Conservation (phyloP, 1,140 invertebrate genomes). For the Sipha flava region DNA sequence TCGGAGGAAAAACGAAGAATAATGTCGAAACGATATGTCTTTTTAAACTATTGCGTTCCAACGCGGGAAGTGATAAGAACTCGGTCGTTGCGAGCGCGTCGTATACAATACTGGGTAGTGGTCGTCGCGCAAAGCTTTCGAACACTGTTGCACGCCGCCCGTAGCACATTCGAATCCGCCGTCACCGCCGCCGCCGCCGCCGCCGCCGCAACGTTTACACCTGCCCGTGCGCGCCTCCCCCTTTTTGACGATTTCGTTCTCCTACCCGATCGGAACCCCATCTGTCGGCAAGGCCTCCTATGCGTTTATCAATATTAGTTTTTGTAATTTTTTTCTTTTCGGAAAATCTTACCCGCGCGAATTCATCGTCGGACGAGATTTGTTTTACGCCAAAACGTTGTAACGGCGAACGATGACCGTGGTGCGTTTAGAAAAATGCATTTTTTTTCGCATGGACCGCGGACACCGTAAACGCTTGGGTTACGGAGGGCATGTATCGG, state of each 20-base stretch:
- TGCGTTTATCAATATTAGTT: not conserved
- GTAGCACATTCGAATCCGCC: not conserved
- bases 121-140: not conserved
- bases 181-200: not conserved
- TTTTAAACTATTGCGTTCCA: too few relatives aligned
- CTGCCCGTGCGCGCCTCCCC: constrained; percentile 1
- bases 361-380: not conserved
- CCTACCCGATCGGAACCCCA: not conserved
- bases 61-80: too few relatives aligned
- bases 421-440: too few relatives aligned
- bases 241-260: not conserved
- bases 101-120: not conserved
- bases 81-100: too few relatives aligned
- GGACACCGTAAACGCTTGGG: too few relatives aligned
- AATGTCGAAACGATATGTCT: too few relatives aligned
- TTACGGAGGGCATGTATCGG: too few relatives aligned
- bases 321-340: not conserved
- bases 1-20: too few relatives aligned
- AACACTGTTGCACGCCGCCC: constrained; percentile 12
- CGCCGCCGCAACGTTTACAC: not conserved
- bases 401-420: too few relatives aligned
- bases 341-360: not conserved
- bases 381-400: not conserved
- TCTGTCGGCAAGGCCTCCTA: not conserved
- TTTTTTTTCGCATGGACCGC: too few relatives aligned